These are phyloP conservation scores for Lateolabrax maculatus DNA, from an alignment of 2,797 vertebrate species.

Conservation along the genomic window DNA sequence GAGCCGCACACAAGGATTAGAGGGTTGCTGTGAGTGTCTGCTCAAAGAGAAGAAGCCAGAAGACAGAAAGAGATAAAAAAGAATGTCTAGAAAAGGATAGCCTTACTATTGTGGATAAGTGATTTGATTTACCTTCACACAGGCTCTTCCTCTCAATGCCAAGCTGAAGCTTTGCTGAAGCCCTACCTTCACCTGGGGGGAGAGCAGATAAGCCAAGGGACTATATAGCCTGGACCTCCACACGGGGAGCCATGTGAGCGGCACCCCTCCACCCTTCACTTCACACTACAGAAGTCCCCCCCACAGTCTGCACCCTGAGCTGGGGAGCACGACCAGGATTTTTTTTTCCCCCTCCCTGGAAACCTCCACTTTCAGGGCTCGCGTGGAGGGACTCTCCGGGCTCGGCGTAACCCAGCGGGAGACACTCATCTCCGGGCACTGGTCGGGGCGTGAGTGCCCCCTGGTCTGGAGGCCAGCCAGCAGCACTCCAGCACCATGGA, in stretches of 20 bases:
- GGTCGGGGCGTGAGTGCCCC: conserved; percentile 81
- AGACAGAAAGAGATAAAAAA: conserved; percentile 58
- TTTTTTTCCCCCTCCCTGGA: conserved; percentile 33
- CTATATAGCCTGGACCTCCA: conserved; percentile 78
- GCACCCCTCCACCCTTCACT: conserved; percentile 63
- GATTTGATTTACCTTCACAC: conserved; percentile 54
- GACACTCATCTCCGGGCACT: conserved; percentile 72
- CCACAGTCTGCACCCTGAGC: conserved; percentile 49
- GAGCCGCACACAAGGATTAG: conserved; percentile 82
- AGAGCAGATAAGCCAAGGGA: conserved; percentile 64
- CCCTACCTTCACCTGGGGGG: conserved; percentile 72
- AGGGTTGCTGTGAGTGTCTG: conserved; percentile 80
- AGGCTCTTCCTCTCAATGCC: conserved; percentile 36
- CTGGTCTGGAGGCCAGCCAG: conserved; percentile 84
- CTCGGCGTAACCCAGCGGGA: conserved; percentile 62
- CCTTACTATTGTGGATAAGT: conserved; percentile 65
- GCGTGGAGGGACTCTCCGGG: conserved; percentile 68
- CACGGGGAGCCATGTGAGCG: conserved; percentile 87
- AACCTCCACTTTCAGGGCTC: conserved; percentile 58
- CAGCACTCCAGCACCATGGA: conserved; percentile 92
- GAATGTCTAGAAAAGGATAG: conserved; percentile 48
- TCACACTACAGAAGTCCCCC: conserved; percentile 77
- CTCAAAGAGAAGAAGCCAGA: conserved; percentile 73
- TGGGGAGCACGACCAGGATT: conserved; percentile 61
- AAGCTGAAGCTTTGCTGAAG: conserved; percentile 46